These are phyloP conservation scores for Acanthosoma haemorrhoidale DNA, from an alignment of 2,888 invertebrate genomes.

Conservation along the genomic window DNA sequence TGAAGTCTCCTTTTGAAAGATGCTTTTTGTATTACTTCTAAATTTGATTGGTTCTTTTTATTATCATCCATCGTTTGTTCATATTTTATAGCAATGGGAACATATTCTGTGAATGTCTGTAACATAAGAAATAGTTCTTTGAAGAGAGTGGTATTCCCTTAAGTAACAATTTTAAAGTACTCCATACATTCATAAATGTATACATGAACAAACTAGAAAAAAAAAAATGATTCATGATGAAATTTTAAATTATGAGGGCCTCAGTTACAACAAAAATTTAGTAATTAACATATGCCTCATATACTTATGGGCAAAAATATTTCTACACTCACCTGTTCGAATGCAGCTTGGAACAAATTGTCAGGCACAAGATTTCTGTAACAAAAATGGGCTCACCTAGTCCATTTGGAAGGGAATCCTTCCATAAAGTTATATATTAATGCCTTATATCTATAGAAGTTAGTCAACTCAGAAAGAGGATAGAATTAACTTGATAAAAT, in stretches of 20 bases:
- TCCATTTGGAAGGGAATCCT: constrained; percentile 37
- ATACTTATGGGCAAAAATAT: constrained; percentile 11
- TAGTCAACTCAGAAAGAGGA: not conserved
- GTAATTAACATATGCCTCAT: constrained; percentile 1
- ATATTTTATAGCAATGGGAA: constrained; percentile 45
- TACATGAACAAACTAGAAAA: no score
- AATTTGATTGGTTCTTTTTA: constrained; percentile 34
- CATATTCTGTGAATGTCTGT: constrained; percentile 68
- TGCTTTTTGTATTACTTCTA: constrained; percentile 32
- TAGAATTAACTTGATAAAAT: not conserved
- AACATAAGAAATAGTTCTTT: constrained; percentile 38
- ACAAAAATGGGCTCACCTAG: constrained; percentile 43
- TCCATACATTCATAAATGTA: no score
- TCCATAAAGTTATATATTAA: constrained; percentile 32
- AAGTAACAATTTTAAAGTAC: not conserved
- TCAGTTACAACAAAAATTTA: not conserved
- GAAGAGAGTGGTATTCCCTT: not conserved
- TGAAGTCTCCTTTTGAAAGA: constrained; percentile 38
- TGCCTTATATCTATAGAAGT: constrained; percentile 22
- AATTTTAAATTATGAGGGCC: no score
- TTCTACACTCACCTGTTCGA: constrained; percentile 60
- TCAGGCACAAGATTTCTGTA: constrained; percentile 86
- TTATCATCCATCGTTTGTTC: constrained; percentile 22
- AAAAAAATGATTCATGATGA: no score
- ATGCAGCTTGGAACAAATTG: constrained; percentile 84